Base-by-base conservation (phyloP, 1,140 invertebrate species). In the Apis cerana region DNA sequence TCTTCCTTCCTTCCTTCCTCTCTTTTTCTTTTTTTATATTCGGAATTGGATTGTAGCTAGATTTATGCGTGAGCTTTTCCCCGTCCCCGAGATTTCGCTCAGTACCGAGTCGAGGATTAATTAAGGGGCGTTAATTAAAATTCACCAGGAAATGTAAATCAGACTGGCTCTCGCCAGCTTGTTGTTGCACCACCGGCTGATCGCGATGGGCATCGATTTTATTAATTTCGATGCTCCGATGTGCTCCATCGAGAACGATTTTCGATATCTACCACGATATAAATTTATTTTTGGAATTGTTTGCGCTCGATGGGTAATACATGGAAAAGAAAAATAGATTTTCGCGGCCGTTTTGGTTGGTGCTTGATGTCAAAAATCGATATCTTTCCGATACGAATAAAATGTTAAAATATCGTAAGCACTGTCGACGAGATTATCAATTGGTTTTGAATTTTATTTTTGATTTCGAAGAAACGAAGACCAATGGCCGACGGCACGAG, bases 41-140 rank as follows among this genome's bases (percentile, higher is more conserved):
- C 33, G 19, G 62, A 27, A 67, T 48, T 59, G 43, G 54, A 81
- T 58, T 81, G 62, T 82, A 68, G 72, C 72, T 56, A 82, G 72
- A 82, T 82, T 82, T 82, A 81, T 68, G 72, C 72, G 62, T 54
- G 13, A 59, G 72, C 13, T 43, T 58, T 76, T 12, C 12, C 54
- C 17, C 12, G 33, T 4, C 9, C 7, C 19, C 1, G 23, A 5
- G 12, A 17, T 17, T 43, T 17, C 50, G 27, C 52, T 33, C 8
- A 43, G 7, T 17, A 13, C 43, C 62, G 80, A 56, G 59, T 54
- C 58, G 69, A 56, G 80, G 72, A 82, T 82, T 82, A 82, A 82
- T 82, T 82, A 82, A 82, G 54, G 72, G 64, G 43, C 72, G 62
- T 82, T 82, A 82, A 82, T 82, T 82, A 82, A 82, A 76, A 82